Evolutionary conservation across 30 jellyfish, hydroid and myxozoan genomes (phyloP).

Genomic region (Hydractinia symbiolongicarpus): DNA sequence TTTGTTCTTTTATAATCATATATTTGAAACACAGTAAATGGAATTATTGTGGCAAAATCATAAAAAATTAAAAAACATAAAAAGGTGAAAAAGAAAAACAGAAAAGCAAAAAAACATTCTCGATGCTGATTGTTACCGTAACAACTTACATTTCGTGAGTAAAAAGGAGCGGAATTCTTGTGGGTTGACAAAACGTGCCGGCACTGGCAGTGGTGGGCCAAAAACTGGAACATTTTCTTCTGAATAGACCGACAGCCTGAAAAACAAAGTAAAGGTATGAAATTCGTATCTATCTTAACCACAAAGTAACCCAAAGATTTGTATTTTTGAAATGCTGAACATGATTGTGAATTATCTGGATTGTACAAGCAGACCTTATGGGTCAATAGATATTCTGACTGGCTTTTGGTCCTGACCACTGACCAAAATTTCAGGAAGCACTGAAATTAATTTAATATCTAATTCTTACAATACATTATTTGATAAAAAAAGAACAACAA

Average conservation of each 20-base stretch:
- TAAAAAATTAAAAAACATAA: neutral
- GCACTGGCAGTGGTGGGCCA: conserved; percentile 96
- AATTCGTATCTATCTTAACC: neutral
- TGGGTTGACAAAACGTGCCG: conserved; percentile 57
- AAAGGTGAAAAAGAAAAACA: neutral
- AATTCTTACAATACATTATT: too few relatives aligned
- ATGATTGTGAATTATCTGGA: too few relatives aligned
- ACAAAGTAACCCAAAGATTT: too few relatives aligned
- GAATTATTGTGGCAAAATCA: neutral
- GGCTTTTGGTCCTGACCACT: too few relatives aligned
- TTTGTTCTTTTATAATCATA: too few relatives aligned
- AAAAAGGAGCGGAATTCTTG: conserved; percentile 83
- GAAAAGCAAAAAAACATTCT: neutral
- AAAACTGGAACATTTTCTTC: conserved; percentile 98
- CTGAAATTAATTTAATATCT: too few relatives aligned
- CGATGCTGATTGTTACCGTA: neutral
- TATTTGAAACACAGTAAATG: neutral
- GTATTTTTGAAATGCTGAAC: too few relatives aligned
- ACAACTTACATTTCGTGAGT: conserved; percentile 77
- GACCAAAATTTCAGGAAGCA: too few relatives aligned
- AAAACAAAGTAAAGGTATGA: neutral
- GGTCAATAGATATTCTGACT: too few relatives aligned
- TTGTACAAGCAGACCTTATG: too few relatives aligned
- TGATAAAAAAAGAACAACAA: too few relatives aligned
- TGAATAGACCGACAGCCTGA: conserved; percentile 83